Base-by-base conservation (phyloP, 2,113 vertebrate genomes). In the Strigops habroptila region DNA sequence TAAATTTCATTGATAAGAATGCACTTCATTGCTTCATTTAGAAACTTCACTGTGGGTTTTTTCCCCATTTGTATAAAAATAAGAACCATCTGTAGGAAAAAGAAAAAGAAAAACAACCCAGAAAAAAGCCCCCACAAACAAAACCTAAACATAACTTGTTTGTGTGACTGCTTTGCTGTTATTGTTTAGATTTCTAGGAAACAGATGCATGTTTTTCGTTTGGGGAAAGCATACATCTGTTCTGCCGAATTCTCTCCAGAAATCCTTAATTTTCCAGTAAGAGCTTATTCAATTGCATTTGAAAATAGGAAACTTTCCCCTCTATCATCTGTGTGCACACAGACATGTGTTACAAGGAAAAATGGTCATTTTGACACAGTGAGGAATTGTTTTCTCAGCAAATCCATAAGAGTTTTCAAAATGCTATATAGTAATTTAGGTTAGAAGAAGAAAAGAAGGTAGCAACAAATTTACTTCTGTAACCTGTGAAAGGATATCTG, bases 131-230 rank as follows among this genome's bases (percentile, higher is more conserved):
- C 51, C 11, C 33, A 35, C 57, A 59, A 59, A 59, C 33, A 35
- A 35, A 59, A 35, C 57, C 33, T 59, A 59, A 59, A 24, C 53
- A 80, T 64, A 71, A 85, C 68, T 80, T 94, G 80, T 90, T 94
- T 88, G 46, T 96, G 52, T 90, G 94, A 62, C 80, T 95, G 91
- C 67, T 97, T 96, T 92, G 76, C 82, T 95, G 76, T 95, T 97
- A 97, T 94, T 97, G 93, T 97, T 98, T 96, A 95, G 96, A 97
- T 97, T 97, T 98, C 97, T 98, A 92, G 85, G 85, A 97, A 98
- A 94, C 96, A 97, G 97, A 98, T 95, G 95, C 63, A 59, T 88
- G 91, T 86, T 97, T 97, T 95, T 97, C 88, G 94, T 96, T 97
- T 97, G 80, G 62, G 78, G 83, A 96, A 97, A 86, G 81, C 70